A percentile compares a stretch with the other conserved stretches of the same genome.
Evolutionary conservation across 2,888 invertebrate species (phyloP).

Genomic region (Tachina grossa): DNA sequence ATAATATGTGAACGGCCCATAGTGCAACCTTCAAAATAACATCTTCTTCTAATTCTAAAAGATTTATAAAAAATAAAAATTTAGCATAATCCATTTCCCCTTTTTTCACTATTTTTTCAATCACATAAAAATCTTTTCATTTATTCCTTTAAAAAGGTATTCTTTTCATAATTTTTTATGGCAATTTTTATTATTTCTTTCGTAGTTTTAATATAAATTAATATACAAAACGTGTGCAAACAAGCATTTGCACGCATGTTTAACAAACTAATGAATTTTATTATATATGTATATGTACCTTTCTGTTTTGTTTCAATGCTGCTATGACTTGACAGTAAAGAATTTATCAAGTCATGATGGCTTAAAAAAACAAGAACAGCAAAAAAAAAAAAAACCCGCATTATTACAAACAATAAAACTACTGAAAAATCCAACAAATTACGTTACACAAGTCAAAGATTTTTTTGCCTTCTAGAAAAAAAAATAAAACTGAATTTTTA

Average conservation of each 20-base stretch:
- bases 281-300: conserved; percentile 39
- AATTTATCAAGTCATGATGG: conserved; percentile 70
- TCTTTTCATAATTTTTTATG: conserved; percentile 28
- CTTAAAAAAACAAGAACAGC: conserved; percentile 36
- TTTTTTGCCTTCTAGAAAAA: conserved; percentile 49
- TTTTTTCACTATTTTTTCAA: background rate
- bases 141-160: conserved; percentile 14
- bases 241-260: conserved; percentile 63
- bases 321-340: conserved; percentile 78
- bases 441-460: conserved; percentile 79
- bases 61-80: no score
- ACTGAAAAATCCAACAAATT: conserved; percentile 80
- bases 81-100: no score
- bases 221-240: conserved; percentile 79
- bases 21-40: no score
- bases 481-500: conserved; percentile 41
- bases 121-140: background rate
- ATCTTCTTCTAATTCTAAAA: no score
- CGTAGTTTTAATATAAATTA: conserved; percentile 78
- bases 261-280: conserved; percentile 48
- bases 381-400: background rate
- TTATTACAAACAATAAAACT: conserved; percentile 17
- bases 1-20: no score
- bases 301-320: conserved; percentile 68
- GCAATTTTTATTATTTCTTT: background rate